Percentiles rank a stretch among this genome's conserved stretches.
These are phyloP conservation scores for Lontra canadensis DNA, from an alignment of 2,113 vertebrate species.

Conservation along the genomic window DNA sequence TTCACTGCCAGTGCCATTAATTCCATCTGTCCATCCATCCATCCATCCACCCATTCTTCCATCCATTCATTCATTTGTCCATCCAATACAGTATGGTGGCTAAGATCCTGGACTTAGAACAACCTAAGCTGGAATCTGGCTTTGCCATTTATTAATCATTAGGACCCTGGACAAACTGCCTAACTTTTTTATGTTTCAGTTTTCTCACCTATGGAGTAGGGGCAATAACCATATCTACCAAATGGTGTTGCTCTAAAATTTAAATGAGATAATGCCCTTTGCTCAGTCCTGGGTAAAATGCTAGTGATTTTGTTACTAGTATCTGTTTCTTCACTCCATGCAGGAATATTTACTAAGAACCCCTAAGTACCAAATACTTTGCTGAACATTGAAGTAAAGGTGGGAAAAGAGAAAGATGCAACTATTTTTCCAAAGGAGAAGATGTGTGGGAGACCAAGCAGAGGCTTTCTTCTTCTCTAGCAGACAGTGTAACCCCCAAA, in stretches of 20 bases:
- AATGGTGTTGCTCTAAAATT: neutral
- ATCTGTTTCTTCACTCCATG: neutral
- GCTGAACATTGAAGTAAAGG: neutral
- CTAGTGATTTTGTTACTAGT: neutral
- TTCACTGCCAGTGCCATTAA: neutral
- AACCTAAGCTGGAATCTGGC: neutral
- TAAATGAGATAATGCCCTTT: neutral
- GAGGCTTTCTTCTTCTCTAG: neutral
- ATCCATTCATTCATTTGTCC: neutral
- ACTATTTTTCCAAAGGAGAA: neutral
- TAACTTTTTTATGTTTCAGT: neutral
- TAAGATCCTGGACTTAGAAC: neutral
- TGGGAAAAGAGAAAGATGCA: neutral
- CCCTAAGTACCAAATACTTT: neutral
- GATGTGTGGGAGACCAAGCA: neutral
- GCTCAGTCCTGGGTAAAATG: too few relatives aligned
- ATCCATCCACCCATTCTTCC: neutral
- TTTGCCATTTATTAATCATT: neutral
- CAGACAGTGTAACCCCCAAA: neutral
- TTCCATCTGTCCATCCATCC: neutral
- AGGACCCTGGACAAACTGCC: neutral
- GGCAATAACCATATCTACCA: neutral
- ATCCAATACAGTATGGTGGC: neutral
- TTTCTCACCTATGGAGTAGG: neutral
- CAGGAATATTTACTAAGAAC: constrained; percentile 1